A percentile compares a stretch with the other conserved stretches of the same genome.
Conservation (phyloP, 2,797 vertebrate genomes). For the Poeciliopsis turneri region DNA sequence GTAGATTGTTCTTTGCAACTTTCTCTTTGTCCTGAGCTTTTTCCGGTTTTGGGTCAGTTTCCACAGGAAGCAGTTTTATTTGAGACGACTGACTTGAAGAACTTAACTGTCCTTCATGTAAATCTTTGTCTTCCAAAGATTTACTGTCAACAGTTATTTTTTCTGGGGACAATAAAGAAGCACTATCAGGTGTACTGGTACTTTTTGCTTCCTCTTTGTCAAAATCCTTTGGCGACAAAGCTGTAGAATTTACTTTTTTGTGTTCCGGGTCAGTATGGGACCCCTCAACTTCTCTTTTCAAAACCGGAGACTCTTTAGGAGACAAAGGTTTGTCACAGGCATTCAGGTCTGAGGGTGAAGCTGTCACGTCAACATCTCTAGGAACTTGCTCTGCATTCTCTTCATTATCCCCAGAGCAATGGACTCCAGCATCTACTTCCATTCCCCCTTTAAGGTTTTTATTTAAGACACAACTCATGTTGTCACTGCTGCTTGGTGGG, state of each 20-base stretch:
- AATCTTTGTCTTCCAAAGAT: conserved; percentile 4
- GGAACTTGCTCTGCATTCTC: conserved; percentile 6
- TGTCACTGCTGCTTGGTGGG: not conserved
- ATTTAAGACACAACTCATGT: not conserved
- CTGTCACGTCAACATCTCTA: not conserved
- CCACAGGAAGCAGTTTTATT: conserved; percentile 24
- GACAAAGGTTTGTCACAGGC: not conserved
- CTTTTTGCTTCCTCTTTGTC: conserved; percentile 7
- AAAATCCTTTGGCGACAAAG: conserved; percentile 6
- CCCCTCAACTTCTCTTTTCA: conserved; percentile 4
- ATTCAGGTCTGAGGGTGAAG: conserved; percentile 4
- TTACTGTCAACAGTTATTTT: conserved; percentile 10
- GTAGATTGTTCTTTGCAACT: conserved; percentile 6
- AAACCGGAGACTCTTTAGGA: not conserved
- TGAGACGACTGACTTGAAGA: conserved; percentile 22
- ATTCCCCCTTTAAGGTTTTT: conserved; percentile 5
- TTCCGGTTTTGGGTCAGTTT: conserved; percentile 4
- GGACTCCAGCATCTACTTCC: conserved; percentile 15
- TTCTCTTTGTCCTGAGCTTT: not conserved
- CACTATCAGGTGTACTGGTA: not conserved
- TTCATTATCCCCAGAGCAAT: not conserved
- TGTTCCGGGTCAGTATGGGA: conserved; percentile 6
- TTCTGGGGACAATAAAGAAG: not conserved
- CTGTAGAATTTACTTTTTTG: conserved; percentile 3
- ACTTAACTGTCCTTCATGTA: conserved; percentile 12